Percentiles rank a stretch among this genome's conserved stretches.
These are phyloP conservation scores for Apteryx mantelli DNA, from an alignment of 2,113 vertebrate species.

Conservation along the genomic window DNA sequence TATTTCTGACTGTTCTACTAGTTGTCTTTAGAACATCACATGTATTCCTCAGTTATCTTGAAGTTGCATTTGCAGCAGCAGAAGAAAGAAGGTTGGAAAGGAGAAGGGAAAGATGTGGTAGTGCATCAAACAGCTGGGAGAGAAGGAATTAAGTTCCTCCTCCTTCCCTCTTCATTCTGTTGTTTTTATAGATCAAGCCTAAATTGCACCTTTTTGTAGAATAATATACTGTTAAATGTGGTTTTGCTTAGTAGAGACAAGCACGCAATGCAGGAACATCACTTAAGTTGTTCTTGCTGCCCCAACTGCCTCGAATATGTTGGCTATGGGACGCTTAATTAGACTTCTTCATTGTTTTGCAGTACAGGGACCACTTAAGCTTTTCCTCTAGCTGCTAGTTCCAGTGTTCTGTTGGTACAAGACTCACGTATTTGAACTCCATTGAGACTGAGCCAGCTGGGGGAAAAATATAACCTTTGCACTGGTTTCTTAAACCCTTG, in stretches of 20 bases:
- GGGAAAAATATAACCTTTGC: neutral
- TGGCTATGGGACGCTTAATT: neutral
- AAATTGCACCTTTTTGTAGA: neutral
- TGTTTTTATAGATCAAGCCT: neutral
- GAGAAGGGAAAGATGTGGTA: neutral
- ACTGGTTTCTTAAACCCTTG: neutral
- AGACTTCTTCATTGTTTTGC: neutral
- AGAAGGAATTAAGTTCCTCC: neutral
- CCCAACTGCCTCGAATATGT: neutral
- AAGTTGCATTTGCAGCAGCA: neutral
- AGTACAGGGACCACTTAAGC: neutral
- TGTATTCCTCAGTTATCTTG: neutral
- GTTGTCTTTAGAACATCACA: neutral
- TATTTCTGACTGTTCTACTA: neutral
- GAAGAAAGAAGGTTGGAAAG: neutral
- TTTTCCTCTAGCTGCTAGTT: neutral
- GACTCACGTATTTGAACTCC: fast-evolving
- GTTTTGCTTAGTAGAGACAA: neutral
- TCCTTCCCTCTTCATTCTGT: neutral
- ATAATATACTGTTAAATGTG: neutral
- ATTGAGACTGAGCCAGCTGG: neutral
- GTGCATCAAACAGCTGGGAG: neutral
- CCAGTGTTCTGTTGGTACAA: neutral
- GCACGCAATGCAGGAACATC: neutral
- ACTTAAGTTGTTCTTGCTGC: neutral